Evolutionary conservation across 2,113 vertebrate genomes (phyloP), one percentile per base, ranked within the genome.

Genomic region (Motacilla tschutschensis): DNA sequence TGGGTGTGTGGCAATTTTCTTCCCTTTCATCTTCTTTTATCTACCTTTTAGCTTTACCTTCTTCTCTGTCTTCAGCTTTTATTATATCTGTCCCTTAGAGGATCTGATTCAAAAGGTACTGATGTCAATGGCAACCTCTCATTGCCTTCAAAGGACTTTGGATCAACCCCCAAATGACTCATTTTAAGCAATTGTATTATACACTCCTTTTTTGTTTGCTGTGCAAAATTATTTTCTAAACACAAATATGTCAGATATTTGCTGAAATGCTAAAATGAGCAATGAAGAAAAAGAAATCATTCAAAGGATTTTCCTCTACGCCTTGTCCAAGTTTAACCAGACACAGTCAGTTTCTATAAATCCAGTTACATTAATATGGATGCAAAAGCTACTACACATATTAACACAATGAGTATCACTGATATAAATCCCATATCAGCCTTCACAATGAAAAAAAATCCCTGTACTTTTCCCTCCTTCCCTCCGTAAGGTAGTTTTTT

Each of bases 101-200:
- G 24, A 47, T 81, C 47, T 50, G 25, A 86, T 76, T 83, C 66
- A 79, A 82, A 94, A 84, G 43, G 33, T 82, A 71, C 31, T 70
- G 64, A 84, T 87, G 72, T 84, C 67, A 90, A 46, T 77, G 62
- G 75, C 48, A 93, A 72, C 38, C 51, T 84, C 67, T 91, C 41
- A 67, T 18, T 92, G 81, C 88, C 71, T 92, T 95, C 88, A 93
- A 82, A 93, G 67, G 44, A 46, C 60, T 90, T 64, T 60, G 57
- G 40, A 70, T 70, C 64, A 86, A 66, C 14, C 6, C 47, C 5
- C 38, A 79, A 5, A 79, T 57, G 36, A 70, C 47, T 81, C 13
- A 85, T 59, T 91, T 63, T 66, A 88, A 72, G 33, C 12, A 66
- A 60, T 63, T 70, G 17, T 70, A 21, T 73, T 79, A 21, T 40